Evolutionary conservation across 2,888 invertebrate species (phyloP).

Genomic region (Elmis aenea): DNA sequence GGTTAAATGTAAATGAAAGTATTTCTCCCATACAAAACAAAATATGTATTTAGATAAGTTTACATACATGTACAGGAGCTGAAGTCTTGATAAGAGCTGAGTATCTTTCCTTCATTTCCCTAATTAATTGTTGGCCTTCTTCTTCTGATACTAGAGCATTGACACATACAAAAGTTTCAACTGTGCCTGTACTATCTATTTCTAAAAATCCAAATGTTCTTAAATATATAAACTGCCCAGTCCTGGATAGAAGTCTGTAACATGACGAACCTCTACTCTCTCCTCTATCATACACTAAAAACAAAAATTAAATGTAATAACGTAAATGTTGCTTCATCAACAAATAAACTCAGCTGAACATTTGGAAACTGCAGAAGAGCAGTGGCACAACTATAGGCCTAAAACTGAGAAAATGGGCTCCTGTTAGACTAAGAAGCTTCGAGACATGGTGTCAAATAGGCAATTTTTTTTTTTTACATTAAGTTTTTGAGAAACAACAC

Average conservation of each 20-base stretch:
- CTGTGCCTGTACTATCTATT: constrained; percentile 72
- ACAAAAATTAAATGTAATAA: constrained; percentile 19
- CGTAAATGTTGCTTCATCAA: too few species aligned
- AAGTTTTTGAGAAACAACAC: too few species aligned
- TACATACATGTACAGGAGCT: constrained; percentile 8
- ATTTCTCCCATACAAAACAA: too few species aligned
- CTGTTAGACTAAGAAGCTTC: too few species aligned
- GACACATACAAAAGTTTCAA: constrained; percentile 82
- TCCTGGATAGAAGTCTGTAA: constrained; percentile 74
- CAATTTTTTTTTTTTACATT: too few species aligned
- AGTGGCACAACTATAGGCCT: too few species aligned
- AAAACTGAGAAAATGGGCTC: too few species aligned
- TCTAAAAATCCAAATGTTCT: constrained; percentile 80
- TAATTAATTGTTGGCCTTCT: constrained; percentile 67
- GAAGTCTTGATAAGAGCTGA: constrained; percentile 54
- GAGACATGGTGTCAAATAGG: too few species aligned
- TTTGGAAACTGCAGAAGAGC: too few species aligned
- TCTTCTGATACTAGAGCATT: constrained; percentile 71
- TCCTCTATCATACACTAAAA: constrained; percentile 76
- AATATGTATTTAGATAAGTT: too few species aligned
- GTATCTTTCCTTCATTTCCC: constrained; percentile 75
- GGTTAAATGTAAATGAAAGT: too few species aligned
- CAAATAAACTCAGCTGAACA: too few species aligned
- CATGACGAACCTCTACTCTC: constrained; percentile 83
- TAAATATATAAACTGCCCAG: constrained; percentile 80